phyloP scores from a whole-genome alignment of 2,113 vertebrate species.

The Speoplatyrhinus poulsoni region DNA sequence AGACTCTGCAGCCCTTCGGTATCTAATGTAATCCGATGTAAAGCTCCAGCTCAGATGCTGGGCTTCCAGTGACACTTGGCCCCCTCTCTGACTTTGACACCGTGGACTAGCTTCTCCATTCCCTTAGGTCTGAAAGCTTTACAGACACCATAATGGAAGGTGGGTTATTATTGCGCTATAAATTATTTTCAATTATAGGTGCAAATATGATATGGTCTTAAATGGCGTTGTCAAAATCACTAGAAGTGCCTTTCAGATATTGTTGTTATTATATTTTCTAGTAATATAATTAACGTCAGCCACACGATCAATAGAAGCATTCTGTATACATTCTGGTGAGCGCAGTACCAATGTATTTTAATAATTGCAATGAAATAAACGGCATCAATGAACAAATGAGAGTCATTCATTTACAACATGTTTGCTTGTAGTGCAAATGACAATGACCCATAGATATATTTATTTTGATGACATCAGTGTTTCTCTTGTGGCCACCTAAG shows the following conservation, averaged over 20 bases:
- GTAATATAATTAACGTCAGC: neutral
- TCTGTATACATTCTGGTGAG: neutral
- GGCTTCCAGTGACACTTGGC: constrained; percentile 2
- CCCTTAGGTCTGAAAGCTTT: constrained; percentile 24
- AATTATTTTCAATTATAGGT: constrained; percentile 30
- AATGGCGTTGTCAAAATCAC: constrained; percentile 25
- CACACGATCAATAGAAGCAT: neutral
- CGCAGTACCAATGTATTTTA: neutral
- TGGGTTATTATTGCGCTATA: constrained; percentile 46
- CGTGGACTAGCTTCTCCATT: constrained; percentile 24
- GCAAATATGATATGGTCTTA: constrained; percentile 26
- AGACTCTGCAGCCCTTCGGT: neutral
- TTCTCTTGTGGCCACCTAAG: too few relatives aligned
- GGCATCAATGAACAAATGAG: neutral
- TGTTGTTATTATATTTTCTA: too few relatives aligned
- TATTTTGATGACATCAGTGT: neutral
- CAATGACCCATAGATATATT: neutral
- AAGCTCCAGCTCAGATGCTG: neutral
- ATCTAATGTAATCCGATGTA: neutral
- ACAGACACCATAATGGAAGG: constrained; percentile 27
- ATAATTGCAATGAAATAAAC: neutral
- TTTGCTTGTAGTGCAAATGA: neutral
- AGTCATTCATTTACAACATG: neutral
- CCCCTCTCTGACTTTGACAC: constrained; percentile 37
- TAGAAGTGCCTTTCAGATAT: neutral